These are phyloP conservation scores for Spermophilus dauricus DNA, from an alignment of 2,113 vertebrate species.

Conservation along the genomic window DNA sequence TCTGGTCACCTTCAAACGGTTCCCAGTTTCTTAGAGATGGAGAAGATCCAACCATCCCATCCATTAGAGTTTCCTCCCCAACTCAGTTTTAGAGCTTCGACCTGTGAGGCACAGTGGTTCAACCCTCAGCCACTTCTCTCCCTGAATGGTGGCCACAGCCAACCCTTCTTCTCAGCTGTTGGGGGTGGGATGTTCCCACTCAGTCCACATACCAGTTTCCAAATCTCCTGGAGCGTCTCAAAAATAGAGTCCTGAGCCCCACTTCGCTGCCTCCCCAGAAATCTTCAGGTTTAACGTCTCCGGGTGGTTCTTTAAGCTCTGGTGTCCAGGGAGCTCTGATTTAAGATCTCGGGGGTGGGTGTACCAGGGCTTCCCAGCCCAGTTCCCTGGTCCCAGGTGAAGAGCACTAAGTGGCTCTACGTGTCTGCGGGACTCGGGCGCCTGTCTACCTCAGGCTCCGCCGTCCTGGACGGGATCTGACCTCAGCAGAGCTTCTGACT, in stretches of 20 bases:
- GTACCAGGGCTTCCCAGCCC: background rate
- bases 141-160: background rate
- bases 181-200: background rate
- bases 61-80: background rate
- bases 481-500: background rate
- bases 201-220: background rate
- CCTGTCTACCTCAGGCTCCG: background rate
- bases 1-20: background rate
- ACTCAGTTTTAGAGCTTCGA: background rate
- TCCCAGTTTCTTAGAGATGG: background rate
- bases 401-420: fast-evolving
- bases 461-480: background rate
- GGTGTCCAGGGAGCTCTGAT: background rate
- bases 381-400: background rate
- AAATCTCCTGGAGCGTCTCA: background rate
- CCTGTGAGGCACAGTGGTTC: background rate
- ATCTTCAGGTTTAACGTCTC: too few species aligned
- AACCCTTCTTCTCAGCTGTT: background rate
- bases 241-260: background rate
- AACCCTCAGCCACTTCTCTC: fast-evolving
- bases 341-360: background rate
- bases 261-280: too few species aligned
- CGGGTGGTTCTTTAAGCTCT: background rate
- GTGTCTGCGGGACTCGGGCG: fast-evolving
- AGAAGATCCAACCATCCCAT: background rate